Base-by-base conservation (phyloP, 2,888 invertebrate species). In the Apoda limacodes region DNA sequence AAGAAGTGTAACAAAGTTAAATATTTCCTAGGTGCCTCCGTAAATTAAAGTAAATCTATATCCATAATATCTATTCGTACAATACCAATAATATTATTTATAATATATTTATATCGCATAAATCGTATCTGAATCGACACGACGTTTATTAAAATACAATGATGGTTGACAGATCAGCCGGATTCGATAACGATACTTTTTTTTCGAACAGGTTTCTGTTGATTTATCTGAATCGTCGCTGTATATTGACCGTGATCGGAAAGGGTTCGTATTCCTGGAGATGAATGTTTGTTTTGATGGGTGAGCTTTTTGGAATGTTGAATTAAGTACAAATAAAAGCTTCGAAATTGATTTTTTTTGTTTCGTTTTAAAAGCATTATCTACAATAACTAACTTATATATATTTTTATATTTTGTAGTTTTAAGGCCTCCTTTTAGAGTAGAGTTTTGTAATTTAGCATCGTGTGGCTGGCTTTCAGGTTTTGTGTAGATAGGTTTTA, bases 221-320 rank as follows among this genome's bases (percentile, higher is more conserved):
- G 48, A 60, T 67, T 67, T 64, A 61, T 70, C 66, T 53, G 55
- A 60, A 64, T 65, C 58, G 53, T 48, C 47, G 50, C 51, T 60
- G 57, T 55, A 64, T 74, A 68, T 74, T 69, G 65, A 62, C 60
- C 61, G 52, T 48, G 64, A 69, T 72, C 63, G 60, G 58, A 52
- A 69, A 71, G 71, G 71, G 71, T 69, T 70, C 59, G 39, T 76
- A 71, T 78, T 76, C 75, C 71, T 51, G 50, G 50, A 61, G 60
- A 60, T 52, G 56, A 48, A 59, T 74, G 63, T 76, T 75, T 72
- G 61, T 60, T 66, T 60, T 72, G 63, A 67, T 70, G 66, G 62
- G 48, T 50, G 54, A 59, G 58, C 60, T 49, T 63, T 62, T 62
- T 56, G 52, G 53, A 51, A 48, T 17, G 17, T 17, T 17, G 7